phyloP scores from a whole-genome alignment of 2,113 vertebrate genomes.

The Ammospiza caudacuta region DNA sequence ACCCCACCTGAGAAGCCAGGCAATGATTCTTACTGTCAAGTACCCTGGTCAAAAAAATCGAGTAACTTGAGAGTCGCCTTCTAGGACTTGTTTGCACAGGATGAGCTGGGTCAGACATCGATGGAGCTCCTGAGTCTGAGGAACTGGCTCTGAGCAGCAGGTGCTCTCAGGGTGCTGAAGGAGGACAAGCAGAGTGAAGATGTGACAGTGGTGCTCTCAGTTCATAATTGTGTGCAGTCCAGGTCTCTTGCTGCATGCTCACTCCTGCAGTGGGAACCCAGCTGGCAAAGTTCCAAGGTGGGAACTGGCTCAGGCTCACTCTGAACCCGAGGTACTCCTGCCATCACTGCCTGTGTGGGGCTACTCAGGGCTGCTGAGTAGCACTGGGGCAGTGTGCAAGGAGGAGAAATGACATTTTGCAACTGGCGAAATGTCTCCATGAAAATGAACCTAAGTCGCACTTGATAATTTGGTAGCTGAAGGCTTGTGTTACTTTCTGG shows the following conservation, averaged over 20 bases:
- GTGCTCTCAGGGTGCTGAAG: neutral
- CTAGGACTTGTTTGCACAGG: neutral
- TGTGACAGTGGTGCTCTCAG: neutral
- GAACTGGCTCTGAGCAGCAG: neutral
- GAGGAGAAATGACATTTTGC: neutral
- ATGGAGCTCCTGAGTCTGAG: accelerated
- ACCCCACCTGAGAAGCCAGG: neutral
- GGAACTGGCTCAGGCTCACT: neutral
- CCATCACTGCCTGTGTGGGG: accelerated
- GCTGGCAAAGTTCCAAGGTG: neutral
- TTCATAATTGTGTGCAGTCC: accelerated
- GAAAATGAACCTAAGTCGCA: neutral
- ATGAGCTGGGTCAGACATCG: accelerated
- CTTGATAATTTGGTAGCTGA: neutral
- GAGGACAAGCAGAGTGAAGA: neutral
- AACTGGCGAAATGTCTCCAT: neutral
- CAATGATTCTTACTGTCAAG: neutral
- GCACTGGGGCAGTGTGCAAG: neutral
- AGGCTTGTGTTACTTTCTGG: accelerated
- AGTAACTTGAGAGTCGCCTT: neutral
- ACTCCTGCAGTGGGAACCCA: neutral
- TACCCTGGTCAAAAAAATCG: neutral
- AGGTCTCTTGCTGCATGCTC: neutral
- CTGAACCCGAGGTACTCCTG: neutral
- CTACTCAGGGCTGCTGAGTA: too few species aligned